Percentiles rank a stretch among this genome's conserved stretches.
phyloP scores from a whole-genome alignment of 1,140 invertebrate species.

The Cydia pomonella region DNA sequence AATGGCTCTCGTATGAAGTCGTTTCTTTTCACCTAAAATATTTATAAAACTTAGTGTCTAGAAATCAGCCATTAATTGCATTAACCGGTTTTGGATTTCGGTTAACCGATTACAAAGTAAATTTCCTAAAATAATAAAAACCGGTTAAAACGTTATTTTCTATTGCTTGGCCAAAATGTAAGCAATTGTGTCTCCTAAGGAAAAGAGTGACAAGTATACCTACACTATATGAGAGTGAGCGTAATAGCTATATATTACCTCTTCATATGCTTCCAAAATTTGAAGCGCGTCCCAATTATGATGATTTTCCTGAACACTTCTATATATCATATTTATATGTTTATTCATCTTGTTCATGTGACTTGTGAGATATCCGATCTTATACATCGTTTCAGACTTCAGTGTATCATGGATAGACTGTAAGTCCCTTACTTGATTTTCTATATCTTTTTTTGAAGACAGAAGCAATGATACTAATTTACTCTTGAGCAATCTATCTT shows the following conservation, averaged over 20 bases:
- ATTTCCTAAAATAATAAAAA: too few species aligned
- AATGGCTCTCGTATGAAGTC: too few species aligned
- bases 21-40: too few species aligned
- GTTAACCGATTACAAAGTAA: too few species aligned
- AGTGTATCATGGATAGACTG: neutral
- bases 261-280: constrained; percentile 34
- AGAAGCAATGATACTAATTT: neutral
- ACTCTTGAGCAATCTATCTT: neutral
- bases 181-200: too few species aligned
- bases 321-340: neutral
- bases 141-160: too few species aligned
- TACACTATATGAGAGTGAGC: neutral
- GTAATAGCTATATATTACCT: constrained; percentile 32
- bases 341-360: constrained; percentile 27
- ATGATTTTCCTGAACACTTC: constrained; percentile 25
- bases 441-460: constrained; percentile 4
- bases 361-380: constrained; percentile 33
- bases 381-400: constrained; percentile 23
- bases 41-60: too few species aligned
- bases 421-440: constrained; percentile 2
- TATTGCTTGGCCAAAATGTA: too few species aligned
- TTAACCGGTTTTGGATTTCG: too few species aligned
- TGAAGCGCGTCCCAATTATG: constrained; percentile 28
- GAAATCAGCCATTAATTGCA: too few species aligned
- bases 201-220: too few species aligned